Percentiles rank a stretch among this genome's conserved stretches.
These are phyloP conservation scores for Lutraria lutraria DNA, from an alignment of 2,888 invertebrate genomes.

Conservation along the genomic window DNA sequence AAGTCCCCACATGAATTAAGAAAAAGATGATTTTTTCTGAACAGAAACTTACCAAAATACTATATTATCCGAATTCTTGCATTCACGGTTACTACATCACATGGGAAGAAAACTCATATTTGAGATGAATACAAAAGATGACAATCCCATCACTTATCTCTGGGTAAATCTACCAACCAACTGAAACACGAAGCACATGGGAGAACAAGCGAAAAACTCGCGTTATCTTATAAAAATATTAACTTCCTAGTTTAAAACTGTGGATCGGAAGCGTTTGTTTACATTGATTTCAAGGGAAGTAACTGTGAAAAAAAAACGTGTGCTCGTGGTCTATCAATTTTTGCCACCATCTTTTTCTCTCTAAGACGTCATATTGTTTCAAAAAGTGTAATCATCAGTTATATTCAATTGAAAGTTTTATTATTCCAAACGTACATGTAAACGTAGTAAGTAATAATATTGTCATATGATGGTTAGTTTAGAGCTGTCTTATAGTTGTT, in stretches of 20 bases:
- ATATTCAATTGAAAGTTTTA: neutral
- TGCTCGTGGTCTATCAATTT: neutral
- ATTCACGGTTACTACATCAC: neutral
- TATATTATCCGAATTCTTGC: neutral
- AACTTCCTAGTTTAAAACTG: neutral
- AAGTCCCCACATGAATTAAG: no score
- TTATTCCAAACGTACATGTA: neutral
- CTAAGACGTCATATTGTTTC: neutral
- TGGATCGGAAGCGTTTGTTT: constrained; percentile 15
- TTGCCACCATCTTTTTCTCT: neutral
- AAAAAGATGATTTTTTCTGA: no score
- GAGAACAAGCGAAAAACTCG: neutral
- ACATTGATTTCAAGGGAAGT: constrained; percentile 9
- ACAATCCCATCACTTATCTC: neutral
- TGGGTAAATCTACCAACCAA: neutral
- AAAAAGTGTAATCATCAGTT: neutral
- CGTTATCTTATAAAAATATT: constrained; percentile 5
- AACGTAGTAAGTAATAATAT: constrained; percentile 4
- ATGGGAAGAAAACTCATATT: neutral
- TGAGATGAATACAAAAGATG: neutral
- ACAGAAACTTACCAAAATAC: neutral
- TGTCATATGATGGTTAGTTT: neutral
- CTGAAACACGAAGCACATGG: neutral
- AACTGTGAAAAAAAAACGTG: neutral
- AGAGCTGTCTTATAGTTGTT: neutral